Conservation (phyloP, 1,140 invertebrate species). For the Pachypsylla venusta region DNA sequence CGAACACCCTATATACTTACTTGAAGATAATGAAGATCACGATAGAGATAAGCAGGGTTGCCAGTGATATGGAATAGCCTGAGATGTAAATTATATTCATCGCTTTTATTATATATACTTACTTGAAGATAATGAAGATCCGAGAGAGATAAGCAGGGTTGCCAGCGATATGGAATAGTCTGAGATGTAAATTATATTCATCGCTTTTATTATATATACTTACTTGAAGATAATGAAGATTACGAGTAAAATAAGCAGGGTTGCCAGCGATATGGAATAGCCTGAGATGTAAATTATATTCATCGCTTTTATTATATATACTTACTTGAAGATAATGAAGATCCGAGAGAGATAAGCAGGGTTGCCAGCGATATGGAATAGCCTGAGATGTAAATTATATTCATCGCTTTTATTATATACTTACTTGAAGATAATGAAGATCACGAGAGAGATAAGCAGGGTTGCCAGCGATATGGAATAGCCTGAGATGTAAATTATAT, state of each 20-base stretch:
- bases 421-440: slow-evolving; percentile 79
- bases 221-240: slow-evolving; percentile 80
- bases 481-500: slow-evolving; percentile 37
- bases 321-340: too few species aligned
- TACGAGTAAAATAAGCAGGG: slow-evolving; percentile 36
- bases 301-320: slow-evolving; percentile 30
- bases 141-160: neutral
- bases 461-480: slow-evolving; percentile 36
- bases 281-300: slow-evolving; percentile 37
- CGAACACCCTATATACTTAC: too few species aligned
- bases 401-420: slow-evolving; percentile 26
- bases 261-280: slow-evolving; percentile 35
- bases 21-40: slow-evolving; percentile 72
- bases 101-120: too few species aligned
- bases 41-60: slow-evolving; percentile 35
- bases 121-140: too few species aligned
- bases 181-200: too few species aligned
- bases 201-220: slow-evolving; percentile 29
- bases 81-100: slow-evolving; percentile 36
- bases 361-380: neutral
- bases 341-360: too few species aligned
- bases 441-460: slow-evolving; percentile 38
- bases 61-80: slow-evolving; percentile 36
- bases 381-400: neutral
- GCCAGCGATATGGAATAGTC: neutral